phyloP scores from a whole-genome alignment of 2,113 vertebrate genomes.

The Montifringilla adamsi region DNA sequence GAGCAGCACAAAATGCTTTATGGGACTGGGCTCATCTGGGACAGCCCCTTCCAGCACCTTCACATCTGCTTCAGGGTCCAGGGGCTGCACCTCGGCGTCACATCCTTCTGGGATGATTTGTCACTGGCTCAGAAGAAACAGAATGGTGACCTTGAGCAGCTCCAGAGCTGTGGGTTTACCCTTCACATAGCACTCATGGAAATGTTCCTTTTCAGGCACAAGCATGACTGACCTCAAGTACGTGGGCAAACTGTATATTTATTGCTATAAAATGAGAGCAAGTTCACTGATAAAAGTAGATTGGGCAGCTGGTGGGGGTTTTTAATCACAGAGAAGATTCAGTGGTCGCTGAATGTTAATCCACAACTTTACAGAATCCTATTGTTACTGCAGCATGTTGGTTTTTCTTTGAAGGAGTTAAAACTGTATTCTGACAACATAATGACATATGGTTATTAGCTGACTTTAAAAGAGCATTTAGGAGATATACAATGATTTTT shows the following conservation, averaged over 20 bases:
- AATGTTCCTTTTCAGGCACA: not conserved
- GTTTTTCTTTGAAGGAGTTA: not conserved
- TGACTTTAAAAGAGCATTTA: not conserved
- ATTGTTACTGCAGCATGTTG: not conserved
- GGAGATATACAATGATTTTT: not conserved
- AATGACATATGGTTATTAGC: not conserved
- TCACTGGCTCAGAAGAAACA: not conserved
- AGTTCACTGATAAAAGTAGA: conserved; percentile 24
- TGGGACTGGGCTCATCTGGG: not conserved
- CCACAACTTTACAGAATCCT: not conserved
- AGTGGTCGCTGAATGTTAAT: conserved; percentile 26
- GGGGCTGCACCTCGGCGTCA: not conserved
- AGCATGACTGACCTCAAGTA: not conserved
- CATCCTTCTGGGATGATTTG: not conserved
- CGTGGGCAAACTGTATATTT: not conserved
- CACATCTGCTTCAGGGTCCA: not conserved
- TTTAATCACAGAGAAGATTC: conserved; percentile 33
- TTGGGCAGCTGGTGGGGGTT: not conserved
- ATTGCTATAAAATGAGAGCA: not conserved
- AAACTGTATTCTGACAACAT: not conserved
- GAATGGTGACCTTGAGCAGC: not conserved
- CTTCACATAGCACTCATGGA: not conserved
- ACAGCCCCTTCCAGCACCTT: not conserved
- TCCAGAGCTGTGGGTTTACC: not conserved
- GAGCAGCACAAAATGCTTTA: not conserved